Evolutionary conservation across 2,888 invertebrate species (phyloP).

Genomic region (Xiphydria camelus): DNA sequence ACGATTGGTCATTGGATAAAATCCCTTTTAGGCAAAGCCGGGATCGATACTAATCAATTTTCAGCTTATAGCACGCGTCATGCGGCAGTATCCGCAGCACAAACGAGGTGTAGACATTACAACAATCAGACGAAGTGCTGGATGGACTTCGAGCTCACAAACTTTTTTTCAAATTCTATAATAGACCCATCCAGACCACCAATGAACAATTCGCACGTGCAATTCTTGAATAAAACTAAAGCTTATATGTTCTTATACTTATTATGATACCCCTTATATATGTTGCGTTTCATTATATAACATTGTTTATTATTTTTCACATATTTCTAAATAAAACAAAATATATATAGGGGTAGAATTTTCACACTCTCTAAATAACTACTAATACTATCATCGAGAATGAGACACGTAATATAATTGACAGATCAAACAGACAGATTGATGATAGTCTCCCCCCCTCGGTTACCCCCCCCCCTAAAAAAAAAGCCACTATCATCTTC

Average conservation of each 20-base stretch:
- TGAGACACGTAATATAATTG: too few relatives aligned
- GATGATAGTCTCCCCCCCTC: background rate
- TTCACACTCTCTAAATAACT: background rate
- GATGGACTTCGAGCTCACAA: conserved; percentile 3
- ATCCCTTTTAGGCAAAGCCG: conserved; percentile 11
- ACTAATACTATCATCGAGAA: background rate
- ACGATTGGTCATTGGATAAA: conserved; percentile 21
- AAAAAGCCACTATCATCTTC: background rate
- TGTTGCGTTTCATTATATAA: background rate
- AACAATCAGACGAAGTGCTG: conserved; percentile 14
- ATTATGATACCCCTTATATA: too few relatives aligned
- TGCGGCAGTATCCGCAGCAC: conserved; percentile 15
- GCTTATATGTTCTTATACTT: too few relatives aligned
- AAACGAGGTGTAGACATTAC: conserved; percentile 9
- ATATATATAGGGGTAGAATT: background rate
- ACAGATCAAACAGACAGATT: too few relatives aligned
- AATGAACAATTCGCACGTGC: conserved; percentile 10
- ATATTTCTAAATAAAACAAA: background rate
- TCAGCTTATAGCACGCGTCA: conserved; percentile 19
- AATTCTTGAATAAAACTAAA: conserved; percentile 15
- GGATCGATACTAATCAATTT: conserved; percentile 19
- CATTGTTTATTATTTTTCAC: too few relatives aligned
- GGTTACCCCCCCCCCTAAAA: background rate
- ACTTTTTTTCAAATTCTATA: conserved; percentile 14
- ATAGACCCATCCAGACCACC: conserved; percentile 11